Conservation (phyloP, 2,797 vertebrate species). For the Schizothorax lantsangensis region DNA sequence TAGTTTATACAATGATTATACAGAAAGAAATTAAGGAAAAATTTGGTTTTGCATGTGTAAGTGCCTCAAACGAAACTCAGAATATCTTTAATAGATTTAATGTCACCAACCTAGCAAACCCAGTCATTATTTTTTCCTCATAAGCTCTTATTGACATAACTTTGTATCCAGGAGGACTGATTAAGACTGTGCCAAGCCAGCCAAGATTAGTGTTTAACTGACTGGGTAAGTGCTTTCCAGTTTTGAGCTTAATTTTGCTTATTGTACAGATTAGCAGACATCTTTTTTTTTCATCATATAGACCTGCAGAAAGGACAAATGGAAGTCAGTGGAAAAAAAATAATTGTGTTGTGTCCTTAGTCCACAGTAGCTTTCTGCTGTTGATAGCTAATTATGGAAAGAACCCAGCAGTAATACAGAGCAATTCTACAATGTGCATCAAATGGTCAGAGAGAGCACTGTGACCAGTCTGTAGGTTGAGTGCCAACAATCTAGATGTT, state of each 20-base stretch:
- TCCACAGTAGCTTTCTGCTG: slow-evolving; percentile 18
- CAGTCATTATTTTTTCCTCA: not conserved
- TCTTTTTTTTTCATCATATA: not conserved
- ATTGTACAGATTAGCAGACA: not conserved
- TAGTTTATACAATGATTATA: not conserved
- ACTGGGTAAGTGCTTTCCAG: not conserved
- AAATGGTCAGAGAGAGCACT: not conserved
- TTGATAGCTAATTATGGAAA: not conserved
- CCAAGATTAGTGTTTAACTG: not conserved
- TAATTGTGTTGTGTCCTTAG: slow-evolving; percentile 42
- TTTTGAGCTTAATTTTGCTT: not conserved
- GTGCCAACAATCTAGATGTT: not conserved
- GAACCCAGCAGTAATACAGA: not conserved
- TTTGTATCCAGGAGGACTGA: not conserved
- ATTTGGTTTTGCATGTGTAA: not conserved
- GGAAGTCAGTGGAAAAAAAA: slow-evolving; percentile 34
- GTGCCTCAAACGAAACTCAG: not conserved
- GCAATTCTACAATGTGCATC: not conserved
- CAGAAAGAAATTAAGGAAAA: not conserved
- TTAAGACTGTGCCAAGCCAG: not conserved
- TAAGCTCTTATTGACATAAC: not conserved
- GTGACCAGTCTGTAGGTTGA: not conserved
- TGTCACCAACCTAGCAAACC: not conserved
- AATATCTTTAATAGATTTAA: not conserved
- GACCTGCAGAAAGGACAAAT: not conserved